Conservation (phyloP, 2,113 vertebrate genomes). For the Ophthalmolycus amberensis region DNA sequence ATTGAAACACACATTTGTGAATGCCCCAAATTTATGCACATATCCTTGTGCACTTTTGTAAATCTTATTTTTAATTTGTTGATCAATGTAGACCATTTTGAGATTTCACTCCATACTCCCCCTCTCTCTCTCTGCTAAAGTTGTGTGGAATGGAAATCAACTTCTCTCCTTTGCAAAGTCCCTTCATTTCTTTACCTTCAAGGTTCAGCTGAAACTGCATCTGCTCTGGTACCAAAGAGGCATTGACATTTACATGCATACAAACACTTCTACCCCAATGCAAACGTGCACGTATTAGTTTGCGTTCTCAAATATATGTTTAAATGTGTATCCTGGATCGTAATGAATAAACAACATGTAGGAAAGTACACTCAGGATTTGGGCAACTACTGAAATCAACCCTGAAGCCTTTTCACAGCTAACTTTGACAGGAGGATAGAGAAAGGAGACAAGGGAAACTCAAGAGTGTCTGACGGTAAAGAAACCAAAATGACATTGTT, state of each 20-base stretch:
- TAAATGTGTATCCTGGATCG: neutral
- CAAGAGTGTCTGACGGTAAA: constrained; percentile 10
- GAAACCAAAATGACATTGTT: constrained; percentile 48
- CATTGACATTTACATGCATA: constrained; percentile 11
- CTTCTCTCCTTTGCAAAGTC: constrained; percentile 17
- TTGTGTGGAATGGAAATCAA: constrained; percentile 28
- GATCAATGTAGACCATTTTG: neutral
- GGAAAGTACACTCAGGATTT: constrained; percentile 14
- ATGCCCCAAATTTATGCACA: neutral
- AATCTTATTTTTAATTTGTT: neutral
- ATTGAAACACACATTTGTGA: neutral
- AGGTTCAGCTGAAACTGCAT: constrained; percentile 29
- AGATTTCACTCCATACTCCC: neutral
- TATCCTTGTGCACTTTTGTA: neutral
- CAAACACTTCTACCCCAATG: constrained; percentile 7
- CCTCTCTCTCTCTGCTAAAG: neutral
- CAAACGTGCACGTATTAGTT: neutral
- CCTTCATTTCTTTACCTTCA: constrained; percentile 27
- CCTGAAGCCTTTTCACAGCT: constrained; percentile 49
- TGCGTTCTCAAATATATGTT: neutral
- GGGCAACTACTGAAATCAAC: constrained; percentile 31
- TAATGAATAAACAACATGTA: neutral
- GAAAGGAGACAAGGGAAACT: constrained; percentile 9
- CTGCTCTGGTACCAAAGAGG: constrained; percentile 10
- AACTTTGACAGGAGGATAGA: constrained; percentile 27